phyloP scores from a whole-genome alignment of 2,888 invertebrate species.

The Aleiodes testaceus region DNA sequence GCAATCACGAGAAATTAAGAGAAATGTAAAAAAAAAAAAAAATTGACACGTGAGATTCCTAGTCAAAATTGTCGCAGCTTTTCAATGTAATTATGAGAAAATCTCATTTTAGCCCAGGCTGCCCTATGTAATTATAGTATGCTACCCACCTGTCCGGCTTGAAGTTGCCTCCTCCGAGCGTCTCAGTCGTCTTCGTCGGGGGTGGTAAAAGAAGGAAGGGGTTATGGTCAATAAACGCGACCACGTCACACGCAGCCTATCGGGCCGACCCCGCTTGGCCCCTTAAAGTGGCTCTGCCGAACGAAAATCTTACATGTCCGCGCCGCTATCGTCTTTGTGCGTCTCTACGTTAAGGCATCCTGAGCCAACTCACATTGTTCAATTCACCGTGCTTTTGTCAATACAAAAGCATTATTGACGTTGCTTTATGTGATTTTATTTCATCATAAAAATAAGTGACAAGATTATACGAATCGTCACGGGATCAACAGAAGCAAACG shows the following conservation, averaged over 20 bases:
- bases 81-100: no score
- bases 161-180: constrained; percentile 40
- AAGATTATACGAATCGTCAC: neutral
- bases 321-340: constrained; percentile 63
- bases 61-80: no score
- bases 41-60: no score
- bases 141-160: constrained; percentile 44
- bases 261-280: constrained; percentile 67
- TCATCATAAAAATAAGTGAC: neutral
- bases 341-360: constrained; percentile 51
- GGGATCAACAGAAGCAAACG: constrained; percentile 39
- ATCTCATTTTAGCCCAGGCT: no score
- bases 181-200: constrained; percentile 34
- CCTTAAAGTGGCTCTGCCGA: constrained; percentile 66
- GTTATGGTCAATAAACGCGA: constrained; percentile 73
- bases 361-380: neutral
- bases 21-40: no score
- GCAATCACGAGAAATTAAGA: no score
- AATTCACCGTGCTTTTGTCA: neutral
- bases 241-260: constrained; percentile 71
- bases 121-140: neutral
- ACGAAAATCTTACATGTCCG: constrained; percentile 70
- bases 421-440: no score
- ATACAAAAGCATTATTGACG: neutral
- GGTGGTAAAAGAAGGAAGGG: constrained; percentile 63